These are phyloP conservation scores for Eupithecia subumbrata DNA, from an alignment of 2,888 invertebrate genomes.

Conservation along the genomic window DNA sequence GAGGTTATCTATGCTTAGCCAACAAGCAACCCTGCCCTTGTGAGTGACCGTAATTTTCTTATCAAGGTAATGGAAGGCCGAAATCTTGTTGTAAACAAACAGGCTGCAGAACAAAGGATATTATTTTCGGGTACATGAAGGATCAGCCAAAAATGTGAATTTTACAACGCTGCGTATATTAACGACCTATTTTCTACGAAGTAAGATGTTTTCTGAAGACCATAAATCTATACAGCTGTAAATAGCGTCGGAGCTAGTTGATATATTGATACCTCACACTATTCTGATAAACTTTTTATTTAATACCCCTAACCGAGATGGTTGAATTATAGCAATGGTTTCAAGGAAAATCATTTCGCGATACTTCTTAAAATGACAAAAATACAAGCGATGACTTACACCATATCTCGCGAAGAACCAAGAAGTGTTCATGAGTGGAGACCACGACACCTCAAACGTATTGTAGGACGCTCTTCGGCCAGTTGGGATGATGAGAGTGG, in stretches of 20 bases:
- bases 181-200: conserved; percentile 42
- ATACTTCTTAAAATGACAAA: background rate
- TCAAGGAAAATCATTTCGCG: background rate
- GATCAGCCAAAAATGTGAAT: conserved; percentile 36
- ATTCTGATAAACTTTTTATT: background rate
- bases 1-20: background rate
- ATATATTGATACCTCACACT: background rate
- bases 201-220: conserved; percentile 53
- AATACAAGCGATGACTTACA: too few species aligned
- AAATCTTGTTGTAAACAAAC: background rate
- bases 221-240: conserved; percentile 51
- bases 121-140: conserved; percentile 1
- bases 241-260: conserved; percentile 10
- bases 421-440: too few species aligned
- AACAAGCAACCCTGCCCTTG: too few species aligned
- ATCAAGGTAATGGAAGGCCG: background rate
- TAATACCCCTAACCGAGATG: too few species aligned
- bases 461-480: too few species aligned
- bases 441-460: too few species aligned
- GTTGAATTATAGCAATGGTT: background rate
- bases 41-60: background rate
- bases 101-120: conserved; percentile 1
- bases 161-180: conserved; percentile 40
- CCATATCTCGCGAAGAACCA: too few species aligned
- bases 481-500: too few species aligned